phyloP scores from a whole-genome alignment of 2,797 vertebrate species.

The Lycodopsis pacificus region DNA sequence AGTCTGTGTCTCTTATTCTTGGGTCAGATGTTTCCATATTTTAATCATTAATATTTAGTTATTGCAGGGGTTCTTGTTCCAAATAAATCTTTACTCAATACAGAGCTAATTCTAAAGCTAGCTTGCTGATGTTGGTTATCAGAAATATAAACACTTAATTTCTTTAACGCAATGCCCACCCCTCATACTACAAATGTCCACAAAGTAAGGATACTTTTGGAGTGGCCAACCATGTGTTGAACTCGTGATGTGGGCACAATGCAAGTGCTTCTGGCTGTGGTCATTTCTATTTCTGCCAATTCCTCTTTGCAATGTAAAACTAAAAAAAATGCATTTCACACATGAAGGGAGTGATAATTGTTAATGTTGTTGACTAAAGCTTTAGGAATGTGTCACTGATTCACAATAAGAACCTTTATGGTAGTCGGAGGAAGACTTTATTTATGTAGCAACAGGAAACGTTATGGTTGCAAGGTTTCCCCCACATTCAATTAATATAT shows the following conservation, averaged over 20 bases:
- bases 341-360: neutral
- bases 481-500: too few species aligned
- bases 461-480: neutral
- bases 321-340: neutral
- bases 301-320: neutral
- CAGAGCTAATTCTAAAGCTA: neutral
- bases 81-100: neutral
- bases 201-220: neutral
- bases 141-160: neutral
- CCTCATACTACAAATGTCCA: neutral
- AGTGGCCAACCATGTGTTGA: neutral
- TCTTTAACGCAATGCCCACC: neutral
- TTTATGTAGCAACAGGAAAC: neutral
- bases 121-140: neutral
- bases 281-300: neutral
- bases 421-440: neutral
- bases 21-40: neutral
- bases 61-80: neutral
- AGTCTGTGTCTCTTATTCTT: neutral
- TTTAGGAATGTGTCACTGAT: neutral
- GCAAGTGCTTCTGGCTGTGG: neutral
- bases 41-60: neutral
- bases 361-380: neutral
- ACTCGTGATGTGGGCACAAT: neutral
- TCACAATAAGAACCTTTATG: conserved; percentile 1